These are phyloP conservation scores for Paracentrotus lividus DNA, from an alignment of 53 echinoderm and acorn worm species.

Conservation along the genomic window DNA sequence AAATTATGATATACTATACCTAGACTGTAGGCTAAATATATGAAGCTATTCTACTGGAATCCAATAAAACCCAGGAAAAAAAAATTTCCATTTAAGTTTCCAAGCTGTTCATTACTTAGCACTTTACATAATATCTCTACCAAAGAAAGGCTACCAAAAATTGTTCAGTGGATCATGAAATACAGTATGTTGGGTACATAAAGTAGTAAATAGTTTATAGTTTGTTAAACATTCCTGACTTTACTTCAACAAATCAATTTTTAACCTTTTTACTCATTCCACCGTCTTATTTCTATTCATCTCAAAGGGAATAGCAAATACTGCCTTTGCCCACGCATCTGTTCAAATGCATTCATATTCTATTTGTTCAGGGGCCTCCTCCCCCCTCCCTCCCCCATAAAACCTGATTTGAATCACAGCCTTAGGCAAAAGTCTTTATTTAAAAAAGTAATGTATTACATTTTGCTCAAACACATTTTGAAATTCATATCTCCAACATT, in stretches of 20 bases:
- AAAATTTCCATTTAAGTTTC: no score
- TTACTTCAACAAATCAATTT: not conserved
- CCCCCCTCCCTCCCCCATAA: not conserved
- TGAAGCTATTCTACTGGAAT: no score
- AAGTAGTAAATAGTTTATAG: not conserved
- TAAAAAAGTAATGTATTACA: no score
- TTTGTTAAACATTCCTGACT: not conserved
- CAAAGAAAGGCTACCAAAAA: not conserved
- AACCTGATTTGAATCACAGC: not conserved
- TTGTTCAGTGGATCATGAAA: not conserved
- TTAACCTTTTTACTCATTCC: not conserved
- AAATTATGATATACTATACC: no score
- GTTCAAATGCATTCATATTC: not conserved
- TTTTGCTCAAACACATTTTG: no score
- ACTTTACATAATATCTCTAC: no score
- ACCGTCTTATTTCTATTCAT: slow-evolving; percentile 6
- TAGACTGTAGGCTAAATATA: no score
- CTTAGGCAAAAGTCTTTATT: no score
- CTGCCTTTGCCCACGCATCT: slow-evolving; percentile 19
- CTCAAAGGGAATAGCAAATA: not conserved
- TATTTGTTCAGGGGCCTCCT: not conserved
- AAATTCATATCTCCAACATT: no score
- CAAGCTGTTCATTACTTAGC: no score
- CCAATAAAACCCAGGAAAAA: no score
- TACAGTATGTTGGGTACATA: not conserved